These are phyloP conservation scores for Burhinus bistriatus DNA, from an alignment of 2,113 vertebrate species.

Conservation along the genomic window DNA sequence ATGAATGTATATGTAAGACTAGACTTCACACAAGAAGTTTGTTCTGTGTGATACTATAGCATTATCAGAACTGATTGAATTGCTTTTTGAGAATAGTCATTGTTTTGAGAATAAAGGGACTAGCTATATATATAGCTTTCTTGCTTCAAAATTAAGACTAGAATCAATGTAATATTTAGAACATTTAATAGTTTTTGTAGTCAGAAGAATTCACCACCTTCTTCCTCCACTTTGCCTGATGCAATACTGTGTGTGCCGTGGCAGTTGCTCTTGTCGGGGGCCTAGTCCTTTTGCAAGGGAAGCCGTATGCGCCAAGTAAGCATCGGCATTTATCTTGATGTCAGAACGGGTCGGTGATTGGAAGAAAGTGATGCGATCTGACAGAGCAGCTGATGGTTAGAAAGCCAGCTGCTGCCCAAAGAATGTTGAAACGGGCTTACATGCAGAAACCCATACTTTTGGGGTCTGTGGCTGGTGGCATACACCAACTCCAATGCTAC, in stretches of 20 bases:
- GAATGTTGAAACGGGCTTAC: not conserved
- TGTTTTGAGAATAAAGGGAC: not conserved
- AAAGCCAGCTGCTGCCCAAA: not conserved
- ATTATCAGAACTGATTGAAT: not conserved
- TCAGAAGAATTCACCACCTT: not conserved
- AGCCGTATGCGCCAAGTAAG: not conserved
- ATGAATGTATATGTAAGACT: not conserved
- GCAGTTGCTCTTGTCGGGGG: not conserved
- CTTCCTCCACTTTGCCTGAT: not conserved
- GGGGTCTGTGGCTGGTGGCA: not conserved
- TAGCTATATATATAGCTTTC: not conserved
- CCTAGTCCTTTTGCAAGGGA: not conserved
- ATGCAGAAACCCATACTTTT: not conserved
- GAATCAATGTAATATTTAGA: not conserved
- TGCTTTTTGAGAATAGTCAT: not conserved
- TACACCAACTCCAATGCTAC: not conserved
- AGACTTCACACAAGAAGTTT: not conserved
- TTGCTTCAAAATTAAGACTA: not conserved
- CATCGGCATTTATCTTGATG: not conserved
- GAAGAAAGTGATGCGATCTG: not conserved
- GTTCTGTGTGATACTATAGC: not conserved
- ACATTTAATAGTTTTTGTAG: not conserved
- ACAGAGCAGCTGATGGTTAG: not conserved
- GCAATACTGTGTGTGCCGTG: not conserved
- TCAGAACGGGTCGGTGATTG: not conserved